Conservation (phyloP, 1,140 invertebrate genomes). For the Meloidogyne exigua region DNA sequence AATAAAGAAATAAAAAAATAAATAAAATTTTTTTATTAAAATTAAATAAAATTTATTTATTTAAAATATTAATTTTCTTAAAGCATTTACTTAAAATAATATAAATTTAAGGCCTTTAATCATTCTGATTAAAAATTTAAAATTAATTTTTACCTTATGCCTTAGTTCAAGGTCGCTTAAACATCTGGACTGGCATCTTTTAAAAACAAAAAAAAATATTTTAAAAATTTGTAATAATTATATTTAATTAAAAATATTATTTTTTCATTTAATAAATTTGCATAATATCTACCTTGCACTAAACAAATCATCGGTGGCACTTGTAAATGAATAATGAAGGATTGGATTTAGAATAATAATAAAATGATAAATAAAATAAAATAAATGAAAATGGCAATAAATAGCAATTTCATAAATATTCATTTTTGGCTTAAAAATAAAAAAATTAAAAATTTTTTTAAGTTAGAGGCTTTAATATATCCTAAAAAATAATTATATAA, state of each 20-base stretch:
- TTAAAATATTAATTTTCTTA: too few species aligned
- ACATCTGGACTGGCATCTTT: constrained; percentile 1
- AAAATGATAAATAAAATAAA: not conserved
- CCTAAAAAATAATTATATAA: too few species aligned
- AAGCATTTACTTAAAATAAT: too few species aligned
- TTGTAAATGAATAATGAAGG: not conserved
- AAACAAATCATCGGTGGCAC: not conserved
- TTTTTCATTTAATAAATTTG: not conserved
- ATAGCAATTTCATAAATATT: not conserved
- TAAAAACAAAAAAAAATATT: too few species aligned
- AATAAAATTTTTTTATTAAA: not conserved
- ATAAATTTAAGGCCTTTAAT: too few species aligned
- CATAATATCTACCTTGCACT: not conserved
- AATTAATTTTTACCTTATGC: not conserved
- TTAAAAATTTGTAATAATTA: too few species aligned
- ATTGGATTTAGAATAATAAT: constrained; percentile 1
- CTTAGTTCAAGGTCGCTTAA: not conserved
- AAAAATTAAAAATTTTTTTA: too few species aligned
- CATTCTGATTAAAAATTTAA: too few species aligned
- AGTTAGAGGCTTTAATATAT: too few species aligned
- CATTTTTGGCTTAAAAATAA: not conserved
- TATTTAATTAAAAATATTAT: not conserved
- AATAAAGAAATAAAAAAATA: not conserved
- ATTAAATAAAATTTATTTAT: too few species aligned
- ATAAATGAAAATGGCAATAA: not conserved